These are phyloP conservation scores for Notoglanidium macrostoma DNA, from an alignment of 2,797 vertebrate genomes.

Conservation along the genomic window DNA sequence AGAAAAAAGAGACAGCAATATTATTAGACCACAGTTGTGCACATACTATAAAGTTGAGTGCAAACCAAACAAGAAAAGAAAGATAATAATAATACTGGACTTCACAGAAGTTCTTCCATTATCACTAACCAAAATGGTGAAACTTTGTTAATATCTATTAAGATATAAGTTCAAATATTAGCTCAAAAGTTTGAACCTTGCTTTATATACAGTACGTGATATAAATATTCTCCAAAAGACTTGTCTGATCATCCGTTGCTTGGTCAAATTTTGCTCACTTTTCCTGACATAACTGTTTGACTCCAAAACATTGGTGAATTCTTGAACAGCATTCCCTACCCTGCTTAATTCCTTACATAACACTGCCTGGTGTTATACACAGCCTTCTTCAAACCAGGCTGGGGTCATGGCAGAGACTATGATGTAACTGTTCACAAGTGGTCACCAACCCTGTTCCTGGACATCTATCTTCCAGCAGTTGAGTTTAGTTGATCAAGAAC, in stretches of 20 bases:
- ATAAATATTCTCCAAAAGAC: too few relatives aligned
- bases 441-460: too few relatives aligned
- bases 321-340: not conserved
- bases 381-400: not conserved
- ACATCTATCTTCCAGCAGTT: too few relatives aligned
- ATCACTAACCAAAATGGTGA: not conserved
- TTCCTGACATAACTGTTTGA: not conserved
- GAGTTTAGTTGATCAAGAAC: too few relatives aligned
- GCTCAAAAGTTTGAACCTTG: not conserved
- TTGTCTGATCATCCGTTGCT: not conserved
- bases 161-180: not conserved
- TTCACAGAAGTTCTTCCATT: not conserved
- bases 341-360: not conserved
- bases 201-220: not conserved
- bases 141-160: not conserved
- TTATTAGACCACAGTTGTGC: not conserved
- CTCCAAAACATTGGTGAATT: not conserved
- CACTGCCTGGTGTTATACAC: not conserved
- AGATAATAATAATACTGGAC: not conserved
- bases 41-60: not conserved
- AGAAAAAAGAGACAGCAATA: not conserved
- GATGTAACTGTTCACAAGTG: too few relatives aligned
- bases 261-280: not conserved
- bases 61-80: not conserved
- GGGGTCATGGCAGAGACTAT: not conserved